phyloP scores from a whole-genome alignment of 2,888 invertebrate genomes.

The Camptogramma bilineatum region DNA sequence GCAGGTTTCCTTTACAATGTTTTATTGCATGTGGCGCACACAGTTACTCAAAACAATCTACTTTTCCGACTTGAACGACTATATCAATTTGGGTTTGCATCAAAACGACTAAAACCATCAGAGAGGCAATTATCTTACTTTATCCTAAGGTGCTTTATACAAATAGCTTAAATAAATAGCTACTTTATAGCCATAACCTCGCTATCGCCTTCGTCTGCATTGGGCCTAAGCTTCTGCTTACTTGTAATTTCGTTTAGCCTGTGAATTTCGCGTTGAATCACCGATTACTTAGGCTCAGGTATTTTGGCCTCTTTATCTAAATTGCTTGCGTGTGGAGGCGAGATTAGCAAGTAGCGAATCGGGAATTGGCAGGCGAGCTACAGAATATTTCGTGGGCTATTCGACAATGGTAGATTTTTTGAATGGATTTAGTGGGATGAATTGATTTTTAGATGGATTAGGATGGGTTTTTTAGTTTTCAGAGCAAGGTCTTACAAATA shows the following conservation, averaged over 20 bases:
- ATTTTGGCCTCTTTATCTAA: conserved; percentile 35
- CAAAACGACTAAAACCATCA: background rate
- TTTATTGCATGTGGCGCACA: too few relatives aligned
- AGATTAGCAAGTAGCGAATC: conserved; percentile 31
- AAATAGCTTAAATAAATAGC: background rate
- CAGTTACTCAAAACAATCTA: too few relatives aligned
- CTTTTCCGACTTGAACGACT: background rate
- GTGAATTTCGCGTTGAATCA: conserved; percentile 28
- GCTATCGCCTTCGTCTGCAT: conserved; percentile 4
- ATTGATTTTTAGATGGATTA: background rate
- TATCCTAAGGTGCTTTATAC: background rate
- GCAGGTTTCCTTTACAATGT: too few relatives aligned
- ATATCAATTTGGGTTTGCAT: background rate
- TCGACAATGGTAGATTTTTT: background rate
- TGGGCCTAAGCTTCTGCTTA: conserved; percentile 24
- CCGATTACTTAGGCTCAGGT: conserved; percentile 35
- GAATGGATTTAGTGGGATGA: background rate
- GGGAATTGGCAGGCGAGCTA: conserved; percentile 18
- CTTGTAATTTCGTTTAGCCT: conserved; percentile 27
- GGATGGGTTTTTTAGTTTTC: background rate
- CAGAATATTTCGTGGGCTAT: conserved; percentile 8
- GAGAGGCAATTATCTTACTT: background rate
- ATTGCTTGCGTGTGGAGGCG: conserved; percentile 34
- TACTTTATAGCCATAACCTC: background rate
- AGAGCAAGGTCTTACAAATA: too few relatives aligned